Base-by-base conservation (phyloP, 1,140 invertebrate genomes). In the Drosophila varians region DNA sequence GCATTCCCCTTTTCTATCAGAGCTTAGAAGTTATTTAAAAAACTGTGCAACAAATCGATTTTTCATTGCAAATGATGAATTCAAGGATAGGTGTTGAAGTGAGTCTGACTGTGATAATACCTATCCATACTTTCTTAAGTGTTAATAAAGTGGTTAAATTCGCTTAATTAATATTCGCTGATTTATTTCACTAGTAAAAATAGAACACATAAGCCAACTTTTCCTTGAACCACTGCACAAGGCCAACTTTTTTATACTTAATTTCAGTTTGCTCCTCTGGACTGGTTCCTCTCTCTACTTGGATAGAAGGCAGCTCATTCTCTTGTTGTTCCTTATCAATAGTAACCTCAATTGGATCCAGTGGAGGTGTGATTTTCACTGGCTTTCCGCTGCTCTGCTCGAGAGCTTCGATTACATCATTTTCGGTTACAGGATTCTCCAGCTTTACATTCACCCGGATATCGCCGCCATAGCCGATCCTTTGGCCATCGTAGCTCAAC, bases 131-230 rank as follows among this genome's bases (percentile, higher is more conserved):
- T n/a, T n/a, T n/a, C n/a, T n/a, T n/a, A n/a, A n/a, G n/a, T n/a
- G n/a, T n/a, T n/a, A n/a, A n/a, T n/a, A n/a, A n/a, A n/a, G n/a
- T n/a, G n/a, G n/a, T n/a, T n/a, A n/a, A n/a, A n/a, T n/a, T n/a
- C n/a, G n/a, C n/a, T n/a, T n/a, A n/a, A n/a, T n/a, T n/a, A n/a
- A n/a, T n/a, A n/a, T n/a, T n/a, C n/a, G n/a, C n/a, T n/a, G n/a
- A n/a, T n/a, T n/a, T n/a, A n/a, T n/a, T n/a, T n/a, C n/a, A n/a
- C 38, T 71, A 72, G 58, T 73, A 73, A 52, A 73, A 72, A 18
- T 71, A 72, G 21, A 73, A 73, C 11, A 73, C n/a, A 9, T 66
- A 77, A n/a, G 74, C 71, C 8, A 83, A 43, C 18, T 84, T 84
- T 5, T 74, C 58, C 25, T 58, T 78, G 0, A 83, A 25, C 79